A percentile compares a stretch with the other conserved stretches of the same genome.
These are phyloP conservation scores for Muscicapa striata DNA, from an alignment of 2,797 vertebrate species.

Conservation along the genomic window DNA sequence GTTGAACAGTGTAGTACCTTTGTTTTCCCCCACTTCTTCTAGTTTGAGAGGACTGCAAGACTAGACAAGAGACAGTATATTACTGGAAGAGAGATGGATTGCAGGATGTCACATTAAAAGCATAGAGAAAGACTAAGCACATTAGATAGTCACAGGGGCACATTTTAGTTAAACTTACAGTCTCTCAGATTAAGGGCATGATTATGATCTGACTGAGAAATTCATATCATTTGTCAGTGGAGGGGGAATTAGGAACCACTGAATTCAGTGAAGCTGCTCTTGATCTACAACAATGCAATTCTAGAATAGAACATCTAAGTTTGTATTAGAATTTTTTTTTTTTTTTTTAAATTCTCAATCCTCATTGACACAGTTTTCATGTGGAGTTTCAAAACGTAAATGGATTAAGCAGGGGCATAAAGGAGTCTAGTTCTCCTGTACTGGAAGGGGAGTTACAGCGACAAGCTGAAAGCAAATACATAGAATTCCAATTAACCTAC, in stretches of 20 bases:
- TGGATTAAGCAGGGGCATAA: not conserved
- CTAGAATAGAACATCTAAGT: not conserved
- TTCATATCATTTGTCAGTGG: not conserved
- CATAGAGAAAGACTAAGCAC: not conserved
- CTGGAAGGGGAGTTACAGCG: not conserved
- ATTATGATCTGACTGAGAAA: not conserved
- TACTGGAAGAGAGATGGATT: not conserved
- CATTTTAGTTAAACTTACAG: not conserved
- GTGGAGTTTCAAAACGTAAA: not conserved
- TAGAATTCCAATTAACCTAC: not conserved
- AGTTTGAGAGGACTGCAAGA: not conserved
- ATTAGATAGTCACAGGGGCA: not conserved
- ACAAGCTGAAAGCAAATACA: not conserved
- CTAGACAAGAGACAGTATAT: not conserved
- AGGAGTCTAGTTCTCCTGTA: not conserved
- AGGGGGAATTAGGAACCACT: not conserved
- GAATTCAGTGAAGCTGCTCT: not conserved
- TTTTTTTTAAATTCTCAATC: not conserved
- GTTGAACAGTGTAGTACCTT: not conserved
- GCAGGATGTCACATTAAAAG: not conserved
- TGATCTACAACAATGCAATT: not conserved
- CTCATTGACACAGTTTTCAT: not conserved
- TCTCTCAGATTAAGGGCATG: not conserved
- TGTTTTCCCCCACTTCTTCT: not conserved
- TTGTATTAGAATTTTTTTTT: not conserved